Base-by-base conservation (phyloP, 2,113 vertebrate genomes). In the Pelodiscus sinensis region DNA sequence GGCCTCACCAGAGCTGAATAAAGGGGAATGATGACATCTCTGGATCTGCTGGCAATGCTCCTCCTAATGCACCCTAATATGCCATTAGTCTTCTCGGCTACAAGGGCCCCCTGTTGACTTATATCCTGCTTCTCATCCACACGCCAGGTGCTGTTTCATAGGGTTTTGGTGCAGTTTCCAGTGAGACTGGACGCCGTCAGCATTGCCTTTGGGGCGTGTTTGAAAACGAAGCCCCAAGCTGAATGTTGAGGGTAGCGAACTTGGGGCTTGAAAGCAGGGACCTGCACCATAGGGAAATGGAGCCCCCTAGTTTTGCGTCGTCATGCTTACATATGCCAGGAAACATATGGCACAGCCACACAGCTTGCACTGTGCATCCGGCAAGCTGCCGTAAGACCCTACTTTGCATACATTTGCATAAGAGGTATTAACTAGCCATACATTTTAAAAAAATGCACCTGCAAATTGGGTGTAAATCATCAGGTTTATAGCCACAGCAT, bases 351-450 rank as follows among this genome's bases (percentile, higher is more conserved):
- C 24, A 35, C 71, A 11, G 73, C 22, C 13, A 14, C 22, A 24
- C 73, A 50, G 73, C 73, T 50, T 50, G 73, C 73, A 44, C 9
- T 1, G 38, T 14, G 44, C 13, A 5, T 25, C 73, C 50, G 44
- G 38, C 73, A 77, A 77, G 44, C 73, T 77, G 73, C 50, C 50
- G 50, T 14, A 77, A 50, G 19, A 8, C 12, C 12, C 22, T 3
- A 68, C 6, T 0, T 44, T 55, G 65, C 24, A 31, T 54, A 6
- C 60, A 0, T 0, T 1, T 0, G 8, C 13, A 8, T 0, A 9
- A 4, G 6, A 7, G 2, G 2, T 10, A 1, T 0, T 27, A 3
- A 44, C 24, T 6, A 14, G 24, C 7, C 25, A 50, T 50, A 7
- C 50, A 77, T 71, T 35, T 21, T 50, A 50, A 50, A 77, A 24